Base-by-base conservation (phyloP, 2,888 invertebrate genomes). In the Himalopsyche anomala region DNA sequence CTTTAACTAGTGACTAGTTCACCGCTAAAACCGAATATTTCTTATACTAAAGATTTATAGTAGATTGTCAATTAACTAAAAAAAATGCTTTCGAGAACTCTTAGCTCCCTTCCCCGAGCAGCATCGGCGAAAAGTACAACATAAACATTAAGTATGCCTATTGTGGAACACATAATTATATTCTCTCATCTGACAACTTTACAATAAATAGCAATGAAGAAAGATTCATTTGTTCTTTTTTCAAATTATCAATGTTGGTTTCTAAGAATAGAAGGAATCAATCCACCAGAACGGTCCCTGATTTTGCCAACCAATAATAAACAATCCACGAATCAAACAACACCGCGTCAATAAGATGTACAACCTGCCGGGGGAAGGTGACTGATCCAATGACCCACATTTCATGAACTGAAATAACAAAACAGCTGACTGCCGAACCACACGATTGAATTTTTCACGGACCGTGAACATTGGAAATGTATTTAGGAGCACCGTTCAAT, bases 401-500 rank as follows among this genome's bases (percentile, higher is more conserved):
- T 40, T 42, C n/a, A 36, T 69, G 17, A 42, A 51, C 62, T 83
- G 51, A 84, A 84, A 84, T 80, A 80, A 79, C 80, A 84, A 62
- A 86, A 82, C 81, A 79, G 80, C 42, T 51, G 83, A 51, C 62
- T 42, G 74, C 40, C 17, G 62, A 80, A 69, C 80, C 82, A 84
- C 84, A 36, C 56, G 56, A 84, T 82, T 84, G 86, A 42, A 51
- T 51, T 74, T 86, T 81, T 82, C 84, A 86, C 84, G 86, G 84
- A 28, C 28, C 55, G 82, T 80, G 84, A 79, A 82, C 86, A 82
- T 84, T 86, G 84, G 55, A 85, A 85, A 85, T 82, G 28, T 82
- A 81, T 81, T 81, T 79, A 74, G 40, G 74, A 82, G 81, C 55
- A 82, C 38, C 74, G 38, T 55, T 54, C 17, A 28, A 55, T 38